Evolutionary conservation across 37 sponge, comb jelly and placozoan species (phyloP), one percentile per base, ranked within the genome.

Genomic region (Geodia barretti): DNA sequence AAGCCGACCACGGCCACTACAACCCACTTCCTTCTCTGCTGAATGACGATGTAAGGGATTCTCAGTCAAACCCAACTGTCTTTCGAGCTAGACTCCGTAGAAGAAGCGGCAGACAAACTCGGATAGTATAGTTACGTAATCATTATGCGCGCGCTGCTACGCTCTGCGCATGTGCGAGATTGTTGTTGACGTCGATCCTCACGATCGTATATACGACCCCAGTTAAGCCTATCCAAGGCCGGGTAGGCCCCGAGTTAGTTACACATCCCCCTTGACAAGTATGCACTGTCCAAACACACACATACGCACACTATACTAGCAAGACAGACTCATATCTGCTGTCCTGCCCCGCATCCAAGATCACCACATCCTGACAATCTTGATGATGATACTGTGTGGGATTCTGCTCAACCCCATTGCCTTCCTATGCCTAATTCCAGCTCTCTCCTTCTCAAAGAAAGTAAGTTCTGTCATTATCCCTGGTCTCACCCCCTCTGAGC

Each of bases 371-470:
- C 72, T 72, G 9, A 74, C 83, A 11, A 66, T 83, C 3, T 20
- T 83, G 1, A 40, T 63, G 64, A 83, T 74, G 68, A 34, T 83
- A 4, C 23, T 83, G 24, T 83, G 83, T 69, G 59, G 70, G 17
- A 11, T 83, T n/a, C 24, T 74, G 36, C 67, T 83, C 38, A 83
- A 83, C 34, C 11, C 62, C 17, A 65, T 73, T 64, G 75, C 83
- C 47, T 74, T 83, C 60, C 19, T 60, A 3, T 82, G 82, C 28
- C 72, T 72, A 26, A 19, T 72, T 33, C 82, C 82, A n/a, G 82
- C 82, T 23, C 43, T 68, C 41, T 23, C 23, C 36, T 72, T 60
- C 9, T 82, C 82, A 25, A 60, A 39, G 34, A 43, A 82, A 60
- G 82, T 72, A 82, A 62, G 79, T 40, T 1, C 35, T 31, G 8